Conservation (phyloP, 2,113 vertebrate genomes). For the Panthera leo region DNA sequence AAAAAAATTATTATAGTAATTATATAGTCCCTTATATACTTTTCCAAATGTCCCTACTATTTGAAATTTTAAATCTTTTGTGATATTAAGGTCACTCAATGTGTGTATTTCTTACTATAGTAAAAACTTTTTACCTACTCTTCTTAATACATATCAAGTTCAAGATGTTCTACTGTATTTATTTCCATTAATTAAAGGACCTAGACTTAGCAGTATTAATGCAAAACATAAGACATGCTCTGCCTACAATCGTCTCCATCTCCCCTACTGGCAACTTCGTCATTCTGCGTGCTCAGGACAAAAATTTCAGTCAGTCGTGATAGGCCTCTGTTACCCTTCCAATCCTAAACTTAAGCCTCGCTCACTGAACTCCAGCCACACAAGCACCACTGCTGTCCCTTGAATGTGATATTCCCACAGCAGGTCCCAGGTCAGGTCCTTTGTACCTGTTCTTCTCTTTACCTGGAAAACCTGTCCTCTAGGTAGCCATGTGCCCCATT, state of each 20-base stretch:
- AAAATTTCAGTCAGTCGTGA: not conserved
- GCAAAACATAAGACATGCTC: not conserved
- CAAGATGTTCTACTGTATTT: not conserved
- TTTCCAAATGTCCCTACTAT: not conserved
- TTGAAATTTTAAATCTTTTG: constrained; percentile 35
- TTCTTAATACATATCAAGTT: constrained; percentile 14
- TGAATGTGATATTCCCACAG: not conserved
- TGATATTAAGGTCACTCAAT: not conserved
- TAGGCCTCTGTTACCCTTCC: not conserved
- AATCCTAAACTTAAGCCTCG: not conserved
- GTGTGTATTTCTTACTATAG: not conserved
- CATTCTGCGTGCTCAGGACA: not conserved
- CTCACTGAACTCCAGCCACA: not conserved
- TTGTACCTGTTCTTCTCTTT: not conserved
- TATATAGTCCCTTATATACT: not conserved
- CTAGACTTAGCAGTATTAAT: constrained; percentile 24
- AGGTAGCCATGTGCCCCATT: no score
- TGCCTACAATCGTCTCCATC: not conserved
- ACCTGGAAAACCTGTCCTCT: not conserved
- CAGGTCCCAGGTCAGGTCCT: not conserved
- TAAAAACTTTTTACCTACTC: not conserved
- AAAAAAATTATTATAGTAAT: not conserved
- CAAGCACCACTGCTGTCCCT: not conserved
- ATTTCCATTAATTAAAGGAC: not conserved
- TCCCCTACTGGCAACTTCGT: not conserved